Conservation (phyloP, 92 coral and sea anemone species). For the Ricordea florida region DNA sequence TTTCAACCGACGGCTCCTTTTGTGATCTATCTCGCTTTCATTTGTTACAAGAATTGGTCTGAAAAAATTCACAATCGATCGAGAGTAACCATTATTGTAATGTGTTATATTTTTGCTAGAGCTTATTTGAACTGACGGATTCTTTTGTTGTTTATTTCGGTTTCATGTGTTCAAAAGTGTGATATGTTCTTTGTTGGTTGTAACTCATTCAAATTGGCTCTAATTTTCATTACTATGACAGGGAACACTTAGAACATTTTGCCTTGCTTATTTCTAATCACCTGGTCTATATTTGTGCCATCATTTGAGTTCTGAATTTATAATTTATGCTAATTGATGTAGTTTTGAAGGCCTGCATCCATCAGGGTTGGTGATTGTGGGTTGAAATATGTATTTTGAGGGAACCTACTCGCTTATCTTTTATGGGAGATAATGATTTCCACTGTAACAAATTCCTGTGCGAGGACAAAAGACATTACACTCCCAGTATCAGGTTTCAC, state of each 20-base stretch:
- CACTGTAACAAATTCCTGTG: not conserved
- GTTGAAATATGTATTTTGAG: not conserved
- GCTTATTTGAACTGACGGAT: not conserved
- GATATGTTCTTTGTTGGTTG: not conserved
- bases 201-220: not conserved
- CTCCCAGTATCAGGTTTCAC: no score
- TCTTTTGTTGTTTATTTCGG: not conserved
- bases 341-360: not conserved
- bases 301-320: not conserved
- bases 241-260: not conserved
- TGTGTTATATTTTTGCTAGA: not conserved
- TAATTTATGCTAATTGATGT: not conserved
- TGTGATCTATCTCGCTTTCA: no score
- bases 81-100: no score
- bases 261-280: no score
- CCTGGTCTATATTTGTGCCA: not conserved
- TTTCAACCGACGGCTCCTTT: no score
- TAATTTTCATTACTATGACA: not conserved
- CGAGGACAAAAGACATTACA: no score
- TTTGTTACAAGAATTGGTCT: no score
- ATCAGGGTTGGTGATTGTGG: not conserved
- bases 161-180: not conserved
- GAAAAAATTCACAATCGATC: no score
- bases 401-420: not conserved
- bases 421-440: not conserved